These are phyloP conservation scores for Apamea epomidion DNA, from an alignment of 2,888 invertebrate species.

Conservation along the genomic window DNA sequence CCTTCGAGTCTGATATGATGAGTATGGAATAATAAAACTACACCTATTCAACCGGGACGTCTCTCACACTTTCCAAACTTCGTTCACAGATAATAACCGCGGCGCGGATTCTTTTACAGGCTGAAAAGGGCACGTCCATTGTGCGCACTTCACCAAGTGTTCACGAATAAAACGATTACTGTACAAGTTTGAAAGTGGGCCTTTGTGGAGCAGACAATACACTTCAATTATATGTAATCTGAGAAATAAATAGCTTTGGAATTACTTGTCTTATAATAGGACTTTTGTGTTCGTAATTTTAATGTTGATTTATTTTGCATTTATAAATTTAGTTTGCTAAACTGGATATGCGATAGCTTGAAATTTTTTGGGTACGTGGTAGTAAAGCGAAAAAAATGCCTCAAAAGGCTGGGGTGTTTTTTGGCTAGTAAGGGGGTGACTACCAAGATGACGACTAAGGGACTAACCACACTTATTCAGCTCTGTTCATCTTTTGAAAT, in stretches of 20 bases:
- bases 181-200: conserved; percentile 56
- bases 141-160: conserved; percentile 57
- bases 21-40: not conserved
- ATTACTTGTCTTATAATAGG: conserved; percentile 43
- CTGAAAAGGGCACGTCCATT: conserved; percentile 58
- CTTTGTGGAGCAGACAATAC: conserved; percentile 58
- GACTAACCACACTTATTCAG: not conserved
- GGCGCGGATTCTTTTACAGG: conserved; percentile 58
- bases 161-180: conserved; percentile 65
- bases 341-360: not conserved
- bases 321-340: conserved; percentile 21
- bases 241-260: conserved; percentile 56
- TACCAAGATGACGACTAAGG: not conserved
- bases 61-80: conserved; percentile 44
- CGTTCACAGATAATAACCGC: conserved; percentile 61
- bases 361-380: not conserved
- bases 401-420: not conserved
- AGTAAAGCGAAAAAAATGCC: not conserved
- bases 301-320: conserved; percentile 32
- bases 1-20: not conserved
- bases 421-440: too few relatives aligned
- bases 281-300: conserved; percentile 50
- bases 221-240: conserved; percentile 57
- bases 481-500: too few relatives aligned
- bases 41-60: conserved; percentile 9